Evolutionary conservation across 2,888 invertebrate species (phyloP).

Genomic region (Stegophylla sp.): DNA sequence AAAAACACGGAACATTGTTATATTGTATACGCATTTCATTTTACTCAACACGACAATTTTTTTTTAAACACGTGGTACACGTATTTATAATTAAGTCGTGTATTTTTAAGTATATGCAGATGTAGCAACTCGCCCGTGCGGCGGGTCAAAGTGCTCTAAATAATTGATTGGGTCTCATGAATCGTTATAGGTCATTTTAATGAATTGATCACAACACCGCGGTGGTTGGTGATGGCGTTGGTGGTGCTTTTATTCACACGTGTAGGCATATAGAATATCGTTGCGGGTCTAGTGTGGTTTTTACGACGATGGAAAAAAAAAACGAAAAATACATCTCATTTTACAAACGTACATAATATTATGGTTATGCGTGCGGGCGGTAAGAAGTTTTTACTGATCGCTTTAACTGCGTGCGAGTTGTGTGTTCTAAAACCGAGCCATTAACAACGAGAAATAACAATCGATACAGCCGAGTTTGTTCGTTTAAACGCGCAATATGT

Average conservation of each 20-base stretch:
- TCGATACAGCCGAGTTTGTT: not conserved
- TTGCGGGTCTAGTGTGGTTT: not conserved
- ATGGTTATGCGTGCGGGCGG: no score
- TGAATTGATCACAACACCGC: not conserved
- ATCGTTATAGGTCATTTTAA: not conserved
- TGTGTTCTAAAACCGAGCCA: no score
- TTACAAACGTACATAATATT: no score
- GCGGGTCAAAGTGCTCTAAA: not conserved
- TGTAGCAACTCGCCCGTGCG: not conserved
- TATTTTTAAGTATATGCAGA: not conserved
- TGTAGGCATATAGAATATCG: not conserved
- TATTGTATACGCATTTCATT: not conserved
- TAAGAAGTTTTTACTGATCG: no score
- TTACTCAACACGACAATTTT: not conserved
- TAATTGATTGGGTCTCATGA: not conserved
- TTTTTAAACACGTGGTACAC: not conserved
- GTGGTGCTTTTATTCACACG: not conserved
- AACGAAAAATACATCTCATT: not conserved
- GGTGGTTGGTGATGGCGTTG: no score
- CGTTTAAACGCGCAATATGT: no score
- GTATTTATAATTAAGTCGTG: not conserved
- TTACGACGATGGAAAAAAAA: no score
- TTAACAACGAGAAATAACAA: not conserved
- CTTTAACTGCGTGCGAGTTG: no score
- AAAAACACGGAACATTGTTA: not conserved